Evolutionary conservation across 2,888 invertebrate genomes (phyloP), one percentile per base, ranked within the genome.

Genomic region (Dryadula phaetusa): DNA sequence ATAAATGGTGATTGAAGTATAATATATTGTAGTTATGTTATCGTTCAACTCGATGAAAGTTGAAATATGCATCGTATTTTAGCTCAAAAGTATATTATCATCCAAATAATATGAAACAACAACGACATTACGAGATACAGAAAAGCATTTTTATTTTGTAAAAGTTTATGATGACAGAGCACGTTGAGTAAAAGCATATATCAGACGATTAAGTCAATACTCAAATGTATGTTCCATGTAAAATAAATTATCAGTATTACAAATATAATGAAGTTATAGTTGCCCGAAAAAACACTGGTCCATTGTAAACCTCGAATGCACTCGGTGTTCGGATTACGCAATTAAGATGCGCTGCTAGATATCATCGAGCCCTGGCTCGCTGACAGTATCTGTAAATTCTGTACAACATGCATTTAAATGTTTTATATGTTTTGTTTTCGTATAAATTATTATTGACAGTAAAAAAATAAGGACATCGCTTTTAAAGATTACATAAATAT

Each of bases 331-430:
- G 72, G 72, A 75, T 84, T 85, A 80, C 82, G 83, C 84, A 88
- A 87, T 84, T 80, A 82, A 82, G 83, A 85, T 83, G 80, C 80
- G 81, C 75, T 72, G 74, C 77, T 76, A 79, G 84, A 84, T 86
- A 75, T 73, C 77, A 82, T 84, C 81, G 74, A 70, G 70, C 73
- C 74, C 70, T 73, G 71, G 74, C 72, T 70, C 62, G 58, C 66
- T 66, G 71, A 54, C 62, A 65, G 67, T 64, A 72, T 66, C 73
- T 69, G 73, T 72, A 75, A 72, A 71, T 71, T 70, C 53, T 63
- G 62, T 16, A 18, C 52, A 61, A 61, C 62, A 64, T 47, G 20
- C 54, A 52, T 62, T 64, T 70, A 67, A 64, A 49, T 37, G 60
- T 69, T 60, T 64, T 40, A 47, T 42, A 63, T 34, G 54, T 54